Conservation (phyloP, 2,888 invertebrate species). For the Hyles lineata region DNA sequence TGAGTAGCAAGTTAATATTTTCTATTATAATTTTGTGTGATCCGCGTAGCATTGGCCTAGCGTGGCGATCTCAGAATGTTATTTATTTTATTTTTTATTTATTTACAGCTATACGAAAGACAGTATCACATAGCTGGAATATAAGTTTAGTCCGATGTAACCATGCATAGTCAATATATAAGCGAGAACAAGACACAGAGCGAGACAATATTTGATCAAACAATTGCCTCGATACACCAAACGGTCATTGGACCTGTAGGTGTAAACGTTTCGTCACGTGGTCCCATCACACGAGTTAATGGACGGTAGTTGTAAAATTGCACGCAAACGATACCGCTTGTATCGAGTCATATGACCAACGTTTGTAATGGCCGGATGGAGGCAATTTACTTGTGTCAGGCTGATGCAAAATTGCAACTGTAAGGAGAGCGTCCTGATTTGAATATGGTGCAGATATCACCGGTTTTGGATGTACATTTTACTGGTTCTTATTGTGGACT, state of each 20-base stretch:
- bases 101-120: too few relatives aligned
- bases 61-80: too few relatives aligned
- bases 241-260: background rate
- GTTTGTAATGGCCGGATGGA: constrained; percentile 48
- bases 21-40: too few relatives aligned
- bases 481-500: background rate
- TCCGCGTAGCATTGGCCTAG: too few relatives aligned
- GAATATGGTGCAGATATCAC: constrained; percentile 46
- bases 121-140: too few relatives aligned
- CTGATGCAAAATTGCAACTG: constrained; percentile 23
- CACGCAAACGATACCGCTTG: background rate
- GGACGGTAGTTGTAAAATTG: background rate
- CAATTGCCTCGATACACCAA: background rate
- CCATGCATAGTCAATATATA: too few relatives aligned
- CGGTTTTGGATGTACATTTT: constrained; percentile 30
- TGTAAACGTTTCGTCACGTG: background rate
- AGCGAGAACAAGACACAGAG: too few relatives aligned
- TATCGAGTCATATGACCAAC: background rate
- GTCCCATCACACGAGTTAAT: background rate
- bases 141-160: too few relatives aligned
- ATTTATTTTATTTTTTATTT: too few relatives aligned
- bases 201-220: background rate
- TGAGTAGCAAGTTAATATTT: too few relatives aligned
- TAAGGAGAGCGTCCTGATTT: background rate
- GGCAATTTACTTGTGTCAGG: constrained; percentile 46